Conservation (phyloP, 2,113 vertebrate genomes). For the Axis porcinus region DNA sequence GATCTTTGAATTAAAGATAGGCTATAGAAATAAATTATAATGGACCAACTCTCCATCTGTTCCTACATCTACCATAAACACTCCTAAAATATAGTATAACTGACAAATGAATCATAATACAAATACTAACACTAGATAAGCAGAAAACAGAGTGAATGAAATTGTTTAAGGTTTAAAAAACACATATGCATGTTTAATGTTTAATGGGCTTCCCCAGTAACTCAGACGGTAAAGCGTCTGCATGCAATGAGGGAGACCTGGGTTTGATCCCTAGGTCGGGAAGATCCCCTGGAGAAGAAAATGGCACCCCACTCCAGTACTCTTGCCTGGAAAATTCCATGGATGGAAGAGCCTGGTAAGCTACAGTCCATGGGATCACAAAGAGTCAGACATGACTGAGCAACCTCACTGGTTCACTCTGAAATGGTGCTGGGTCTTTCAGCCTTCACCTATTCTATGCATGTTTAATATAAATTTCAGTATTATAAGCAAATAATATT, state of each 20-base stretch:
- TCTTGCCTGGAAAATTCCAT: not conserved
- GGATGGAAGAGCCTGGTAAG: not conserved
- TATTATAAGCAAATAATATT: not conserved
- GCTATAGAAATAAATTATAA: not conserved
- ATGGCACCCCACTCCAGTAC: not conserved
- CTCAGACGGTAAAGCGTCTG: not conserved
- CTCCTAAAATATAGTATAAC: not conserved
- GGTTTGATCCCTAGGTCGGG: not conserved
- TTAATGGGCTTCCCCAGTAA: not conserved
- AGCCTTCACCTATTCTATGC: not conserved
- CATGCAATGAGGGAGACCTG: not conserved
- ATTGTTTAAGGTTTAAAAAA: not conserved
- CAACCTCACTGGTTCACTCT: not conserved
- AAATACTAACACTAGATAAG: not conserved
- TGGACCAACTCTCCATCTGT: not conserved
- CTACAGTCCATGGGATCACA: too few species aligned
- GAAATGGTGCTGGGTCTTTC: not conserved
- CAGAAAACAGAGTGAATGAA: not conserved
- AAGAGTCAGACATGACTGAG: too few species aligned
- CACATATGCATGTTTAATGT: not conserved
- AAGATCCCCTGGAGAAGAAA: not conserved
- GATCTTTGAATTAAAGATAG: not conserved
- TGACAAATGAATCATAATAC: not conserved
- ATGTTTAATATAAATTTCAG: not conserved
- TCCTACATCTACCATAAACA: not conserved